Conservation (phyloP, 2,797 vertebrate species). For the Gymnopithys bicolor region DNA sequence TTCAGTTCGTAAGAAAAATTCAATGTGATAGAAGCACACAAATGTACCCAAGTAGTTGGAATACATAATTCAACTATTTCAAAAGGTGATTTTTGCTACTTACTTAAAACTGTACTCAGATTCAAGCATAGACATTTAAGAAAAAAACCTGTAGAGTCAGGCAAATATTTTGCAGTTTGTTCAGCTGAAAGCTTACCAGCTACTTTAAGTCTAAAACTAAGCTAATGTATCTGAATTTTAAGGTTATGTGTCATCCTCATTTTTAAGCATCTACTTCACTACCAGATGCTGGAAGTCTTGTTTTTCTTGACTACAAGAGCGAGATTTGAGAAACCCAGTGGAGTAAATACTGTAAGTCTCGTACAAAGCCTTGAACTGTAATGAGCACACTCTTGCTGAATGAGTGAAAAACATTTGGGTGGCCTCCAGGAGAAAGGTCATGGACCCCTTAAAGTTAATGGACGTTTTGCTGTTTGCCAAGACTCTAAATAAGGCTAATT, state of each 20-base stretch:
- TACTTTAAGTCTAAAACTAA: neutral
- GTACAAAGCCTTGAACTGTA: neutral
- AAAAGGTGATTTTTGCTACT: neutral
- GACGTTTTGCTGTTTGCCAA: neutral
- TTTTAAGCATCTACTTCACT: neutral
- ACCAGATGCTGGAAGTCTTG: neutral
- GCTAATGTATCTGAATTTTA: neutral
- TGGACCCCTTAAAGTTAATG: neutral
- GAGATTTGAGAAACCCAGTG: neutral
- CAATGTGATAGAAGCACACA: neutral
- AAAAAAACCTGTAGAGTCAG: neutral
- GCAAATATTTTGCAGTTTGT: neutral
- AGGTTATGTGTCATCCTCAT: neutral
- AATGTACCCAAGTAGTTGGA: neutral
- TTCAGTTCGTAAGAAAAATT: neutral
- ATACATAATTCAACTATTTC: neutral
- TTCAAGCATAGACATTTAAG: neutral
- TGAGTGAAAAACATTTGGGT: neutral
- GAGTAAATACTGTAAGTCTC: neutral
- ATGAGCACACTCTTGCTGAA: neutral
- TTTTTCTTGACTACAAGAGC: neutral
- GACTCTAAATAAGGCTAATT: neutral
- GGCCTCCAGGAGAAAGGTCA: neutral
- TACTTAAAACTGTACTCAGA: neutral
- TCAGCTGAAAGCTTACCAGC: neutral